phyloP scores from a whole-genome alignment of 2,113 vertebrate species.

The Neodon shergylaensis region DNA sequence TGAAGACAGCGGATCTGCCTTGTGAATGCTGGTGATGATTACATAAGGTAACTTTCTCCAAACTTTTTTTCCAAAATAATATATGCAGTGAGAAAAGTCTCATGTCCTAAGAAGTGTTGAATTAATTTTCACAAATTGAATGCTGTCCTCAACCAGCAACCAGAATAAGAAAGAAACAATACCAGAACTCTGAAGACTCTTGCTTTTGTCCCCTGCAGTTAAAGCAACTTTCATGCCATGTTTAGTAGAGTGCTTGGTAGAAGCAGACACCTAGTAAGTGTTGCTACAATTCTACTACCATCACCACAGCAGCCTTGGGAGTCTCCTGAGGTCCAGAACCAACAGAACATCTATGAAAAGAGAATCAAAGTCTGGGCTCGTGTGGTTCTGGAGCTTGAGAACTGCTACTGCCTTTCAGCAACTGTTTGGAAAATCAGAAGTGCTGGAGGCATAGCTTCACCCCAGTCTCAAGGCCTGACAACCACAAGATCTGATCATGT shows the following conservation, averaged over 20 bases:
- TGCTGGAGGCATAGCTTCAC: neutral
- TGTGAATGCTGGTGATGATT: neutral
- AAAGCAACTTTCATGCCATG: neutral
- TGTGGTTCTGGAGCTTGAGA: neutral
- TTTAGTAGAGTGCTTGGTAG: neutral
- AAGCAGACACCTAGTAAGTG: neutral
- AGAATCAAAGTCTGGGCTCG: neutral
- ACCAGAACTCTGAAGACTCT: neutral
- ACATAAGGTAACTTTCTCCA: neutral
- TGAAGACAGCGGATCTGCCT: neutral
- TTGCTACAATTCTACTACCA: neutral
- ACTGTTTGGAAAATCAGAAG: neutral
- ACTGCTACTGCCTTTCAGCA: neutral
- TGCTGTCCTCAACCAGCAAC: neutral
- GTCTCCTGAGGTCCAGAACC: neutral
- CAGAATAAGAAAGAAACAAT: neutral
- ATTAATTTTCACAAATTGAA: slow-evolving; percentile 24
- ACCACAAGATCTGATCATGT: neutral
- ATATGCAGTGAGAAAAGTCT: neutral
- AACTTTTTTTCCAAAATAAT: neutral
- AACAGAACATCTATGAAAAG: neutral
- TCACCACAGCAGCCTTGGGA: neutral
- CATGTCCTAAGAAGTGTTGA: neutral
- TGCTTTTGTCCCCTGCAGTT: neutral
- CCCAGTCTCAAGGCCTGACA: neutral